Percentiles rank a stretch among this genome's conserved stretches.
Evolutionary conservation across 2,888 invertebrate genomes (phyloP).

Genomic region (Spodoptera exigua): DNA sequence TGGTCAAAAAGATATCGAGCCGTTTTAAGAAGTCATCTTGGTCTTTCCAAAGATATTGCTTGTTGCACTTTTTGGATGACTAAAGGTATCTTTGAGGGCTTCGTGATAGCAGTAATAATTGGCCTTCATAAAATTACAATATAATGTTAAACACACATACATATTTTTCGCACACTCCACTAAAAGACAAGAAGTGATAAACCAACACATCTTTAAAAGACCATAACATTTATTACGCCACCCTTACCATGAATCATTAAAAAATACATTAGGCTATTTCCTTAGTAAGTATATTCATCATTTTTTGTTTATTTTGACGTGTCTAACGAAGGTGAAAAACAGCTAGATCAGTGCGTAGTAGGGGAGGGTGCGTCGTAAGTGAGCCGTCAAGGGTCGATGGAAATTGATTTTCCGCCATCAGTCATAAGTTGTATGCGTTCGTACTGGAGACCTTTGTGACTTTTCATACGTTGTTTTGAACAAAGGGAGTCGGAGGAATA

Average conservation of each 20-base stretch:
- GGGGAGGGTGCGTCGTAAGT: slow-evolving; percentile 71
- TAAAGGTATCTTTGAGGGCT: too few species aligned
- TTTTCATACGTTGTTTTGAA: slow-evolving; percentile 51
- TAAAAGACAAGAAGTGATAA: too few species aligned
- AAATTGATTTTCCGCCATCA: slow-evolving; percentile 87
- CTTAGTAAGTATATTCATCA: slow-evolving; percentile 73
- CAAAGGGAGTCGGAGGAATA: slow-evolving; percentile 26
- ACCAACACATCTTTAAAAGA: slow-evolving; percentile 4
- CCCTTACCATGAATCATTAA: slow-evolving; percentile 74
- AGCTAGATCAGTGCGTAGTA: slow-evolving; percentile 75
- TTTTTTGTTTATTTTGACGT: slow-evolving; percentile 86
- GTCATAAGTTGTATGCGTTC: slow-evolving; percentile 77
- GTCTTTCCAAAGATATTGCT: too few species aligned
- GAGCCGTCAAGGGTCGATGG: slow-evolving; percentile 85
- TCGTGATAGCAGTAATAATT: too few species aligned
- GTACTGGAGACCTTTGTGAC: slow-evolving; percentile 67
- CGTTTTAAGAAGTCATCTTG: too few species aligned
- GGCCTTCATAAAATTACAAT: too few species aligned
- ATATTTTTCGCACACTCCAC: too few species aligned
- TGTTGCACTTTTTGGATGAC: too few species aligned
- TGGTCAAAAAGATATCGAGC: slow-evolving; percentile 15
- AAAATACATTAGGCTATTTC: slow-evolving; percentile 80
- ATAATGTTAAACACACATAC: too few species aligned
- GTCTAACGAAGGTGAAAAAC: slow-evolving; percentile 87
- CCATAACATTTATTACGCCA: slow-evolving; percentile 55